phyloP scores from a whole-genome alignment of 2,113 vertebrate species.

The Peromyscus californicus region DNA sequence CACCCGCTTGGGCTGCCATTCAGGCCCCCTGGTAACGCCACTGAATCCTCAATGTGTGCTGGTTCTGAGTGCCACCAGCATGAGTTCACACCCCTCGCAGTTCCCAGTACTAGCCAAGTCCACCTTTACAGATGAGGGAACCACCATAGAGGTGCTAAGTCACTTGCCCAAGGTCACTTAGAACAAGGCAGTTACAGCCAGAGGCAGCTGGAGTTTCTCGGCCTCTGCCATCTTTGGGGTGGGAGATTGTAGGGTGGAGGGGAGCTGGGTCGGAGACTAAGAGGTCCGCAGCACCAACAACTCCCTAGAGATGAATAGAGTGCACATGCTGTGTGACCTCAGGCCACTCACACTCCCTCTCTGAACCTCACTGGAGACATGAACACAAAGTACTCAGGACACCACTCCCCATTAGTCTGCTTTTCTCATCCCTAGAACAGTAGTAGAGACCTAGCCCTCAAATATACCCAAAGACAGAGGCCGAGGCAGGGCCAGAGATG shows the following conservation, averaged over 20 bases:
- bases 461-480: not conserved
- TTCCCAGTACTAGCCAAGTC: not conserved
- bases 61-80: not conserved
- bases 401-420: not conserved
- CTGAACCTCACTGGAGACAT: not conserved
- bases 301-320: not conserved
- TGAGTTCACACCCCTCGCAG: not conserved
- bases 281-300: not conserved
- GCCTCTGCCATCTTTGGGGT: not conserved
- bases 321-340: not conserved
- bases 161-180: not conserved
- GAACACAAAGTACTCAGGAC: not conserved
- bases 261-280: not conserved
- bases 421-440: not conserved
- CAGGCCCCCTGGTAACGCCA: not conserved
- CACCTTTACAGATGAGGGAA: not conserved
- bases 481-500: not conserved
- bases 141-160: not conserved
- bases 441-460: not conserved
- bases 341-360: not conserved
- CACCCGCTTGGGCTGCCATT: not conserved
- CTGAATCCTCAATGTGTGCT: not conserved
- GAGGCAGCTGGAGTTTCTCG: not conserved
- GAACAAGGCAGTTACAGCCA: not conserved
- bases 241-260: not conserved